Base-by-base conservation (phyloP, 1,140 invertebrate species). In the Hypothenemus hampei region DNA sequence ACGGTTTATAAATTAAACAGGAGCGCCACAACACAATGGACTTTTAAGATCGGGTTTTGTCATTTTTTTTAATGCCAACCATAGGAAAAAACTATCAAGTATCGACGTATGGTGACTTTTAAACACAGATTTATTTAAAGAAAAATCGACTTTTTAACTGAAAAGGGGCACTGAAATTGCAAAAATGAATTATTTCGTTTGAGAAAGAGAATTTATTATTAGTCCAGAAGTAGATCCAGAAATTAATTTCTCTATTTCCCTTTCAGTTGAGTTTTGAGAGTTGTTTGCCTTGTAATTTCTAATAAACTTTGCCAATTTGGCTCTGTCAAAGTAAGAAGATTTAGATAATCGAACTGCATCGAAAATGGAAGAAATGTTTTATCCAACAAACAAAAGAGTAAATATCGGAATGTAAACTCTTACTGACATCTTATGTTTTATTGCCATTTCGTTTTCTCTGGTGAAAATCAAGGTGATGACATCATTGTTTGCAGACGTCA, bases 341-440 rank as follows among this genome's bases (percentile, higher is more conserved):
- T 51, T 23, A 19, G 37, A 40, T 23, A 29, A 29, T 20, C 36
- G 41, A 36, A 41, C 20, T 40, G 36, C 22, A 20, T 50, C 36
- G 15, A 18, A 51, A 51, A 51, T 51, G n/a, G n/a, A n/a, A n/a
- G n/a, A n/a, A n/a, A 40, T 51, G 48, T 41, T 51, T 51, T 51
- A 51, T 51, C 22, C 36, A 37, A 37, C 46, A 11, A 24, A 23
- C 21, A 37, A 49, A 51, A 40, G n/a, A 6, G 35, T 51, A 37
- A 51, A 51, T 51, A 51, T 51, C 41, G 41, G 41, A 51, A 19
- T 51, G 26, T 40, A 51, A 51, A 51, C 36, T 15, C 15, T 16
- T 7, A 13, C 15, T 15, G n/a, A 2, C 11, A 8, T 16, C 7
- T 10, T 13, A 15, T 10, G 35, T 13, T 15, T 16, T 7, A 15